phyloP scores from a whole-genome alignment of 1,140 invertebrate species.

The Diabrotica virgifera region DNA sequence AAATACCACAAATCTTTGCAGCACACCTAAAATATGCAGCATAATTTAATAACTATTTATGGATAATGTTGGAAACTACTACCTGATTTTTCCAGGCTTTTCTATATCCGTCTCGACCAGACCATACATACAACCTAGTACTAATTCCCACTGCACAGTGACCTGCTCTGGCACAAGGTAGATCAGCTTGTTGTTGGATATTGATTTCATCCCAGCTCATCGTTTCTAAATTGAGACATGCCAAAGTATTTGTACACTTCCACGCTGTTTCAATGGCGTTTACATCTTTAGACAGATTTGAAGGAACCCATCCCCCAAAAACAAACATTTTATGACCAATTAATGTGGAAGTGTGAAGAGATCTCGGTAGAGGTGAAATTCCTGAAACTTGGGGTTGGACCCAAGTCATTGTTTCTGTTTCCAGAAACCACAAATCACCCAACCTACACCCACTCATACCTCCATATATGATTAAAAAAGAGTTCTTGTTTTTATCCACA shows the following conservation, averaged over 20 bases:
- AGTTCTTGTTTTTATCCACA: constrained; percentile 72
- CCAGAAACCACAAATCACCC: constrained; percentile 94
- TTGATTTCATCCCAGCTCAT: constrained; percentile 92
- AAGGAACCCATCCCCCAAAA: constrained; percentile 93
- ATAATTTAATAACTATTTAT: constrained; percentile 92
- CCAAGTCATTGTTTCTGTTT: constrained; percentile 67
- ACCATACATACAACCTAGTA: constrained; percentile 96
- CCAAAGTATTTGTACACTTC: constrained; percentile 88
- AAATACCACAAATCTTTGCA: constrained; percentile 99
- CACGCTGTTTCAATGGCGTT: constrained; percentile 93
- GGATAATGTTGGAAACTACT: constrained; percentile 49
- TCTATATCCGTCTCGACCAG: constrained; percentile 93
- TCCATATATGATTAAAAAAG: constrained; percentile 92
- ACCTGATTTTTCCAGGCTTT: constrained; percentile 99
- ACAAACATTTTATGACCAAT: constrained; percentile 96
- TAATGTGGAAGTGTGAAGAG: constrained; percentile 93
- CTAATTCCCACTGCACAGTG: constrained; percentile 96
- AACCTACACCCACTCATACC: constrained; percentile 97
- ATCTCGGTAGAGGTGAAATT: constrained; percentile 83
- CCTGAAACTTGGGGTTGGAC: constrained; percentile 84
- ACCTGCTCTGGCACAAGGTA: constrained; percentile 91
- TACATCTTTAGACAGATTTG: constrained; percentile 84
- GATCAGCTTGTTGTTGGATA: constrained; percentile 83
- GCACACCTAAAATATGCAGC: constrained; percentile 78
- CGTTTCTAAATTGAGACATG: constrained; percentile 88